A percentile compares a stretch with the other conserved stretches of the same genome.
Conservation (phyloP, 2,888 invertebrate species). For the Eupithecia centaureata region DNA sequence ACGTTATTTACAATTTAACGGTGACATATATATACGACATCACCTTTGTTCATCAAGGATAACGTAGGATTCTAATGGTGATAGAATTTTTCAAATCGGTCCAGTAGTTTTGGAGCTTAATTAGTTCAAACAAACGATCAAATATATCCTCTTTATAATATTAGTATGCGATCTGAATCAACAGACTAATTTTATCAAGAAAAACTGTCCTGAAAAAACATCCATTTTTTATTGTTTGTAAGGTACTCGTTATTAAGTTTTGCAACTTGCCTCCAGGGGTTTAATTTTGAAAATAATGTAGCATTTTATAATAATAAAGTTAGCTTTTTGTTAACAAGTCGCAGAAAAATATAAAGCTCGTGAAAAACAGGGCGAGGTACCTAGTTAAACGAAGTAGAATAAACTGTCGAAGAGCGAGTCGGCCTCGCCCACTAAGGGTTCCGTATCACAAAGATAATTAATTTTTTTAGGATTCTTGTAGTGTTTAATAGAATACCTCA, state of each 20-base stretch:
- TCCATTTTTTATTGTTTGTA: background rate
- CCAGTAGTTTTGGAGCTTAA: no score
- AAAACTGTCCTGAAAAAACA: background rate
- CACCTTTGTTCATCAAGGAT: no score
- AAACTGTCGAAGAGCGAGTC: background rate
- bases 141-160: no score
- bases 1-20: no score
- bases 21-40: no score
- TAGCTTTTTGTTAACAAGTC: background rate
- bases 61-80: no score
- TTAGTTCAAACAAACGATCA: no score
- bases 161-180: no score
- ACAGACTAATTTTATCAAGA: no score
- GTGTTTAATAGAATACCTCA: no score
- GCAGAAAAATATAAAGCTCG: background rate
- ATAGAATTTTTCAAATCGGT: no score
- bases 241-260: background rate
- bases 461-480: no score
- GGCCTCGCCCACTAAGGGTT: background rate
- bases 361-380: background rate
- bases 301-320: background rate
- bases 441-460: background rate
- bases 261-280: background rate
- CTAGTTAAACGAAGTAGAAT: background rate
- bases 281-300: background rate